These are phyloP conservation scores for Calypte anna DNA, from an alignment of 2,113 vertebrate genomes.

Conservation along the genomic window DNA sequence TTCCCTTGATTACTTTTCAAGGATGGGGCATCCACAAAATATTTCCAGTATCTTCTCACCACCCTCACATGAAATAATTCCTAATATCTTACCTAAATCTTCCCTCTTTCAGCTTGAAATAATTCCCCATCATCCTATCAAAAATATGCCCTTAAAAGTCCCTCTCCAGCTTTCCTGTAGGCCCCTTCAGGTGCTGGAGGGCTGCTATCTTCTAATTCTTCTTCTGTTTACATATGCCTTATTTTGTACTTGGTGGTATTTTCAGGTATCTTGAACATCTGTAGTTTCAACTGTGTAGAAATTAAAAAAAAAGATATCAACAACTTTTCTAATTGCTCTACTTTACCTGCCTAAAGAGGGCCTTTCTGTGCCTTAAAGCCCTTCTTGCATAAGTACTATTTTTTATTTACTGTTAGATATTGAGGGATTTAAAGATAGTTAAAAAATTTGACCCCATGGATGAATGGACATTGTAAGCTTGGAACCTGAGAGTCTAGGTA, in stretches of 20 bases:
- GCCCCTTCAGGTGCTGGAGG: no score
- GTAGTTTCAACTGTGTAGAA: not conserved
- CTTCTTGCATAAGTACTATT: not conserved
- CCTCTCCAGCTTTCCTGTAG: no score
- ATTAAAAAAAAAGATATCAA: not conserved
- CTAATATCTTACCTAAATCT: no score
- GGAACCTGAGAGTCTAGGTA: not conserved
- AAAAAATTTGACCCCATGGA: not conserved
- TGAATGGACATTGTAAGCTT: not conserved
- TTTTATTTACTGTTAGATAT: not conserved
- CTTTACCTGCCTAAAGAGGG: not conserved
- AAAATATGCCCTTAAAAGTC: no score
- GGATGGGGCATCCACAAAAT: no score
- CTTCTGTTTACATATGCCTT: not conserved
- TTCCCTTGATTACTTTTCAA: no score
- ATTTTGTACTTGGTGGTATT: not conserved
- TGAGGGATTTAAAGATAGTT: not conserved
- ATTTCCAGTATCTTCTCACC: no score
- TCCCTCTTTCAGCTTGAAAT: no score
- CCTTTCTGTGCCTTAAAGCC: not conserved
- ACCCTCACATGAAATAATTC: no score
- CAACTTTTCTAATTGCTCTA: not conserved
- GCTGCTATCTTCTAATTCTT: not conserved
- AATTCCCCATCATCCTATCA: no score
- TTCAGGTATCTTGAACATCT: not conserved